phyloP scores from a whole-genome alignment of 2,797 vertebrate species.

The Melanotaenia nigrans region DNA sequence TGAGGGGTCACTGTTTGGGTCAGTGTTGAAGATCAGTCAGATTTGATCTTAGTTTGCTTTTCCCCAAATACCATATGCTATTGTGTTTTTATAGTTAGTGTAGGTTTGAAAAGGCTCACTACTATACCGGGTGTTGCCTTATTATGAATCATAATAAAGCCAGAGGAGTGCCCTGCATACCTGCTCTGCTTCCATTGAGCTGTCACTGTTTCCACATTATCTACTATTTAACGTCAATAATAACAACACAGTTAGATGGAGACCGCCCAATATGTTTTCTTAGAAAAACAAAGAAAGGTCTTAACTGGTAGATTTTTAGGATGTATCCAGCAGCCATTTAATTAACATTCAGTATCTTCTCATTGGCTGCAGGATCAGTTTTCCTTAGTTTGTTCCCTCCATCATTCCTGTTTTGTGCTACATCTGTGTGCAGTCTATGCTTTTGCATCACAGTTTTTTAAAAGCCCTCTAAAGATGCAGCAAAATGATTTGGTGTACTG shows the following conservation, averaged over 20 bases:
- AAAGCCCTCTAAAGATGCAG: not conserved
- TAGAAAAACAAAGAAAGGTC: not conserved
- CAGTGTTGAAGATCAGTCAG: not conserved
- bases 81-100: not conserved
- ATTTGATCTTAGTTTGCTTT: not conserved
- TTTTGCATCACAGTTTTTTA: conserved; percentile 11
- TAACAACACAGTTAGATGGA: not conserved
- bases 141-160: conserved; percentile 37
- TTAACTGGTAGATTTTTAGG: not conserved
- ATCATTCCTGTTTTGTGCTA: conserved; percentile 9
- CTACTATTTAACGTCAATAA: not conserved
- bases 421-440: not conserved
- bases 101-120: conserved; percentile 12
- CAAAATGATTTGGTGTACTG: conserved; percentile 1
- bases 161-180: conserved; percentile 10
- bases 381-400: conserved; percentile 12
- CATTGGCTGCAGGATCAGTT: conserved; percentile 45
- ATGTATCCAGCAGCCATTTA: not conserved
- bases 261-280: not conserved
- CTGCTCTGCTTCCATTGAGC: conserved; percentile 21
- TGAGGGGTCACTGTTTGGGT: not conserved
- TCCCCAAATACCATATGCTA: too few species aligned
- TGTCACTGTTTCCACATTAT: not conserved
- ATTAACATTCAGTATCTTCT: conserved; percentile 7
- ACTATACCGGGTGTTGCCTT: conserved; percentile 20